These are phyloP conservation scores for Lepus townsendii DNA, from an alignment of 2,797 vertebrate species.

Conservation along the genomic window DNA sequence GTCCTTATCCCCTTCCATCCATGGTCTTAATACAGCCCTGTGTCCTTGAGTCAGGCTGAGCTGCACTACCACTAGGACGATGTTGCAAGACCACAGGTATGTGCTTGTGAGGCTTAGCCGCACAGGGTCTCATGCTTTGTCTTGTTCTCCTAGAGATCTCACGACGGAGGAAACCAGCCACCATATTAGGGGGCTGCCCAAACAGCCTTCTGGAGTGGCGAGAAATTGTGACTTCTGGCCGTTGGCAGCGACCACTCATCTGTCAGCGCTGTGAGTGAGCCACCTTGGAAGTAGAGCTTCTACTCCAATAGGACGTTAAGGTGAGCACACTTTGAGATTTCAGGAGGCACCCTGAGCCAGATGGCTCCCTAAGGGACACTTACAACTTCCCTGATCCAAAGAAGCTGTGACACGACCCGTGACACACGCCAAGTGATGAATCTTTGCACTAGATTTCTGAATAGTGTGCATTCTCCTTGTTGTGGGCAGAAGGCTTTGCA, in stretches of 20 bases:
- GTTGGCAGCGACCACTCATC: background rate
- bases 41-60: background rate
- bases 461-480: background rate
- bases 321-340: background rate
- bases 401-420: background rate
- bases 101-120: background rate
- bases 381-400: background rate
- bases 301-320: rapidly evolving
- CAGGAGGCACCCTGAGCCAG: background rate
- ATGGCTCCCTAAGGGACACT: background rate
- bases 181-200: background rate
- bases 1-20: background rate
- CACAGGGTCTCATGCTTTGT: background rate
- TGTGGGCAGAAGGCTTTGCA: background rate
- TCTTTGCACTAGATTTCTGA: background rate
- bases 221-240: background rate
- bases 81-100: background rate
- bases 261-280: background rate
- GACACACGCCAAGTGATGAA: background rate
- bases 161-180: background rate
- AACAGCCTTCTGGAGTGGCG: background rate
- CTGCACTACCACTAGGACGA: background rate
- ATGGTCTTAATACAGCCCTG: background rate
- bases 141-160: background rate
- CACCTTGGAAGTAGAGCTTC: background rate